Conservation (phyloP, 2,888 invertebrate species). For the Acleris laterana region DNA sequence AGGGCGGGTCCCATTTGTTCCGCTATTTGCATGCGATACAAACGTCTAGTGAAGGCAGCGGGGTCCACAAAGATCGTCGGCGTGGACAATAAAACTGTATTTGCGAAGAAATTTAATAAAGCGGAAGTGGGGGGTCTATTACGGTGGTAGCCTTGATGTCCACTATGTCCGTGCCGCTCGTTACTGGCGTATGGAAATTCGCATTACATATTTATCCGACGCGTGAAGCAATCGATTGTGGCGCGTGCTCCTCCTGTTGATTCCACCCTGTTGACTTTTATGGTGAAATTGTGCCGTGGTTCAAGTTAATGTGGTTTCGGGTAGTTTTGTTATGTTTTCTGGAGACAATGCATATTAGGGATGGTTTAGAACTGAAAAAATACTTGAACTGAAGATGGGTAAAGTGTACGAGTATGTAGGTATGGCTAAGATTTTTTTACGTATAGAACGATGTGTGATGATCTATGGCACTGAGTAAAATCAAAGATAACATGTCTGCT, state of each 20-base stretch:
- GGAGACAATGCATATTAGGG: no score
- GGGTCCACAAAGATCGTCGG: constrained; percentile 74
- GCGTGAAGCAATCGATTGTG: constrained; percentile 45
- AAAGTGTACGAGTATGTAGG: no score
- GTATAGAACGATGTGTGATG: no score
- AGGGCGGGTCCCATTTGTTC: constrained; percentile 70
- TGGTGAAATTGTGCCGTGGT: constrained; percentile 2
- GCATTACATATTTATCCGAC: constrained; percentile 57
- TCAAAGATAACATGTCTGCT: no score
- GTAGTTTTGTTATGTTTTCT: background rate
- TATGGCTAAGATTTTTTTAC: no score
- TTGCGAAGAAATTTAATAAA: constrained; percentile 85
- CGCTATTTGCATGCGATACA: constrained; percentile 81
- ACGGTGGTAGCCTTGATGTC: constrained; percentile 36
- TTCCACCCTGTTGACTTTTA: constrained; percentile 45
- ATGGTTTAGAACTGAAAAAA: no score
- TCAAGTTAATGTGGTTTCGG: background rate
- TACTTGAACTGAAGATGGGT: no score
- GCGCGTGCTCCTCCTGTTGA: constrained; percentile 39
- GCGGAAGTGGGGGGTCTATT: constrained; percentile 79
- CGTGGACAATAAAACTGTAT: constrained; percentile 80
- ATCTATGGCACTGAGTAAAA: no score
- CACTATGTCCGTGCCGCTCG: constrained; percentile 40
- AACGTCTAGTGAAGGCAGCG: constrained; percentile 68
- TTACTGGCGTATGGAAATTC: constrained; percentile 45